Conservation (phyloP, 2,113 vertebrate species). For the Lanius ludovicianus region DNA sequence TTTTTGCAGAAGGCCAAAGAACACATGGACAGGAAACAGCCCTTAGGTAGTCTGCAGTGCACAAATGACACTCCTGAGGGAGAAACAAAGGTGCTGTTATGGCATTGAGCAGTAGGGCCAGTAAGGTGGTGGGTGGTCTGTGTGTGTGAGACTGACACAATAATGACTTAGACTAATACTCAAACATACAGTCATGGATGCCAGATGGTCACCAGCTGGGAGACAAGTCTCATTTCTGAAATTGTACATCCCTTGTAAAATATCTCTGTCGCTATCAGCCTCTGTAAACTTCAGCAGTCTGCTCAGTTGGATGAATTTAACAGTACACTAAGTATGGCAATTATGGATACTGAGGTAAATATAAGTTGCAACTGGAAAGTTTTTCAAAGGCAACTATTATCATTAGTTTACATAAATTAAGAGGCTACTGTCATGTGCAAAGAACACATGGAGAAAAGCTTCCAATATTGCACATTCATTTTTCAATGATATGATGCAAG, state of each 20-base stretch:
- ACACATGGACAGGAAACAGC: constrained; percentile 44
- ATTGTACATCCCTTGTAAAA: constrained; percentile 67
- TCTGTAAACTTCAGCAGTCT: constrained; percentile 49
- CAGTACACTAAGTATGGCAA: background rate
- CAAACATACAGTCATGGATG: constrained; percentile 45
- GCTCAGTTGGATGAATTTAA: constrained; percentile 8
- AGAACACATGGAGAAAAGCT: background rate
- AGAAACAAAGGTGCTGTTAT: constrained; percentile 71
- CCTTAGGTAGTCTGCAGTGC: constrained; percentile 48
- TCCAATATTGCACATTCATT: background rate
- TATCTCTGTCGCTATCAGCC: constrained; percentile 51
- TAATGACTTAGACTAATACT: constrained; percentile 66
- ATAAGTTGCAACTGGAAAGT: background rate
- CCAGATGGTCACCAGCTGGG: constrained; percentile 79
- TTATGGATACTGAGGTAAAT: background rate
- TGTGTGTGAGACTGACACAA: constrained; percentile 69
- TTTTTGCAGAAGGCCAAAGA: constrained; percentile 37
- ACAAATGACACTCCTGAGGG: constrained; percentile 52
- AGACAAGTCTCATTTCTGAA: constrained; percentile 61
- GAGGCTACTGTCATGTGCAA: background rate
- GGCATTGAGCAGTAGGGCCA: constrained; percentile 25
- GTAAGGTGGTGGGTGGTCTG: constrained; percentile 75
- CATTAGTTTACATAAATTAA: constrained; percentile 30
- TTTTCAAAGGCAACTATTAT: constrained; percentile 6
- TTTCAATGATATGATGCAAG: background rate